Conservation (phyloP, 2,797 vertebrate species). For the Poeciliopsis turneri region DNA sequence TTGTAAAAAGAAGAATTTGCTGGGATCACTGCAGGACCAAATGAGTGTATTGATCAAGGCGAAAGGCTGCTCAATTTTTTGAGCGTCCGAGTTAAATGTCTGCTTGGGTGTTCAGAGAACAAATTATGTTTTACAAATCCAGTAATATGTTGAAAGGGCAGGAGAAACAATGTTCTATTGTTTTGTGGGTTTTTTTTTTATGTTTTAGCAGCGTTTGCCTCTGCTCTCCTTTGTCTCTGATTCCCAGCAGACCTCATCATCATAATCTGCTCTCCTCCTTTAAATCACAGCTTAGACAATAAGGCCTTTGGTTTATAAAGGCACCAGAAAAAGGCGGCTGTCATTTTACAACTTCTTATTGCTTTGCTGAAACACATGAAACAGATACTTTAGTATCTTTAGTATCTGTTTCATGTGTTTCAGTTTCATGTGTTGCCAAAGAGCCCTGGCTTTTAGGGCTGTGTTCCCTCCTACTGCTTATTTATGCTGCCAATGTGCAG, state of each 20-base stretch:
- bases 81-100: constrained; percentile 51
- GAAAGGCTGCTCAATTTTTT: constrained; percentile 13
- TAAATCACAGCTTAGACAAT: constrained; percentile 15
- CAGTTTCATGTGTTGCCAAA: constrained; percentile 36
- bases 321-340: constrained; percentile 1
- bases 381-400: too few relatives aligned
- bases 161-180: constrained; percentile 17
- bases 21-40: not conserved
- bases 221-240: constrained; percentile 25
- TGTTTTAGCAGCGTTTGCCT: constrained; percentile 13
- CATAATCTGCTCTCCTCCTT: constrained; percentile 14
- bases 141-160: constrained; percentile 9
- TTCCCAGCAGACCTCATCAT: constrained; percentile 5
- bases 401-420: constrained; percentile 27
- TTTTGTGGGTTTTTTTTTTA: constrained; percentile 17
- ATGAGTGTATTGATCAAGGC: not conserved
- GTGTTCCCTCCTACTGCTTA: constrained; percentile 31
- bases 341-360: constrained; percentile 30
- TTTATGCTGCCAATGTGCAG: constrained; percentile 7
- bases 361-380: not conserved
- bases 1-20: not conserved
- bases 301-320: constrained; percentile 6
- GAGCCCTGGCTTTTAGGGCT: constrained; percentile 17
- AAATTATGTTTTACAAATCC: constrained; percentile 48
- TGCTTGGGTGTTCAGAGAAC: constrained; percentile 44